Conservation (phyloP, 2,888 invertebrate genomes). For the Amblyjoppa fuscipennis region DNA sequence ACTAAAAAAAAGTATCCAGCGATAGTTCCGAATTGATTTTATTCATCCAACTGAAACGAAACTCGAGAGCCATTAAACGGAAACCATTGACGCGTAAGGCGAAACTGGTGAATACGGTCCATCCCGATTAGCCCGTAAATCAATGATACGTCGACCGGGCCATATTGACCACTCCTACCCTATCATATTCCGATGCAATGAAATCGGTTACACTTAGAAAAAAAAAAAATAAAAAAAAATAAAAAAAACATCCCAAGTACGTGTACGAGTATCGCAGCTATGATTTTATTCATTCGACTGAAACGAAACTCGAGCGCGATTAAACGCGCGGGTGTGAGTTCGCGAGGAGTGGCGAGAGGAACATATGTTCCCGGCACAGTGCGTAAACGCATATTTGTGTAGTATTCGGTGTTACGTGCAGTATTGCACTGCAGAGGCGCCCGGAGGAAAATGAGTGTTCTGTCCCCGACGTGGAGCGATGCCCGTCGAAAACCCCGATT, state of each 20-base stretch:
- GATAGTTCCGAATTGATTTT: constrained; percentile 21
- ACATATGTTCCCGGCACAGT: constrained; percentile 52
- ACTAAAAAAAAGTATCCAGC: neutral
- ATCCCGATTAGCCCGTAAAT: no score
- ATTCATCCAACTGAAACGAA: constrained; percentile 52
- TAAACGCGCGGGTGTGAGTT: constrained; percentile 26
- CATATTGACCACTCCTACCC: no score
- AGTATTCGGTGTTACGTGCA: constrained; percentile 6
- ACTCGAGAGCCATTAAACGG: constrained; percentile 13
- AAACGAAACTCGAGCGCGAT: constrained; percentile 24
- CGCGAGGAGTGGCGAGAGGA: constrained; percentile 40
- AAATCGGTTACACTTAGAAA: constrained; percentile 1
- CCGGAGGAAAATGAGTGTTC: constrained; percentile 29
- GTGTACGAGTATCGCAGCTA: constrained; percentile 12
- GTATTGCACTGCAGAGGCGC: neutral
- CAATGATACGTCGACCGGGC: no score
- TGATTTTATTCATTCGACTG: constrained; percentile 56
- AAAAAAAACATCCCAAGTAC: constrained; percentile 4
- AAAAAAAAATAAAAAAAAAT: constrained; percentile 7
- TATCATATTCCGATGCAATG: neutral
- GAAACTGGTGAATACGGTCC: neutral
- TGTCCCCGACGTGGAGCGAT: constrained; percentile 38
- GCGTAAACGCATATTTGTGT: constrained; percentile 4
- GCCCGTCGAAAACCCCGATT: constrained; percentile 67
- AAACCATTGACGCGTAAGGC: neutral